Base-by-base conservation (phyloP, 2,888 invertebrate genomes). In the Alviniconcha strummeri region DNA sequence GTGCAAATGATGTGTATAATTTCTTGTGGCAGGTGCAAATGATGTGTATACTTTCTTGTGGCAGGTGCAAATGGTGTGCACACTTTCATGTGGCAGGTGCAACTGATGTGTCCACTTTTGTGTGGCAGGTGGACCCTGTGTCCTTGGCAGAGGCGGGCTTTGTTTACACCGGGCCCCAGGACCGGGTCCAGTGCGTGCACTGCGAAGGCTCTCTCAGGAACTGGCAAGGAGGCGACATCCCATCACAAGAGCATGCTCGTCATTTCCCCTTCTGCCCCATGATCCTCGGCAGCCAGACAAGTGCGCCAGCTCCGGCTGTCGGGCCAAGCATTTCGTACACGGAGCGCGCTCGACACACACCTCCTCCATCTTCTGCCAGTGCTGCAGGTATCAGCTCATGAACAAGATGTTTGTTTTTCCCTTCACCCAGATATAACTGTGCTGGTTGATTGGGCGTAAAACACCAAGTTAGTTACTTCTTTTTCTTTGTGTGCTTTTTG, bases 161-260 rank as follows among this genome's bases (percentile, higher is more conserved):
- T 94, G 98, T 96, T 92, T 98, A 97, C 91, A 92, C 89, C 85
- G 94, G 94, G 11, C 95, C 96, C 86, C 96, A 96, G 72, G 98
- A 98, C 94, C 96, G 97, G 91, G 98, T 98, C 0, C 96, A 97
- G 86, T 99, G 98, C 93, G 98, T 97, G 93, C 97, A 97, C 92
- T 99, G 99, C 93, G 97, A 97, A 88, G 98, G 98, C 74, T 98
- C 98, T 0, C 95, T 99, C 5, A 96, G 97, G 91, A 97, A 98
- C 92, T 99, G 98, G 98, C 97, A 97, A 92, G 96, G 96, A 81
- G 95, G 96, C 82, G 98, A 98, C 93, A 96, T 96, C 88, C 98
- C 98, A 0, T 97, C 98, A 97, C 96, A 96, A 89, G 98, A 98
- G 93, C 98, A 99, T 93, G 97, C 97, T 0, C 95, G 96, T 75